Evolutionary conservation across 2,113 vertebrate genomes (phyloP), one percentile per base, ranked within the genome.

Genomic region (Panthera leo): DNA sequence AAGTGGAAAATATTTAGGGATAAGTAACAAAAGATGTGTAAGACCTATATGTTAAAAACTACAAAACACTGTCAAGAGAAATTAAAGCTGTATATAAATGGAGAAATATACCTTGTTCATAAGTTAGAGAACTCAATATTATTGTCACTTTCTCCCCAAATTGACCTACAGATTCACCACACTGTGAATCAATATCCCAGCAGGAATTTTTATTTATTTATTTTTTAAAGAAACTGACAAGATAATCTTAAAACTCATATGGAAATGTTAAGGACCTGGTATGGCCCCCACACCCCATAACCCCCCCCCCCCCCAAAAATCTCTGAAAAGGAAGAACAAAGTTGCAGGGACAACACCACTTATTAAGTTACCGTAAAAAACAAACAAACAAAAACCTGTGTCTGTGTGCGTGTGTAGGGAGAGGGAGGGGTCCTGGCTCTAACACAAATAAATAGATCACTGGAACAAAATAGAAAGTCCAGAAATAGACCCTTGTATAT

Each of bases 401-500:
- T 73, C 36, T 39, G 21, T 14, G 12, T 75, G 21, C 13, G 39
- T 25, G 36, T 73, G 12, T 27, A 73, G 71, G 39, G 23, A 75
- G 23, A 27, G 36, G 71, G 71, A 75, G 39, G 71, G 45, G 25
- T 73, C 90, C 21, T 79, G 80, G 89, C 75, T 97, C 27, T 34
- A 93, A 73, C 53, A 87, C 45, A 92, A 16, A 95, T 55, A 85
- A 89, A 86, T 2, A 96, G 73, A 87, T 51, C 36, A 53, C 45
- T 78, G 45, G 39, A 94, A 96, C 80, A 92, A 94, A 89, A 97
- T 0, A 84, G 42, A 34, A 65, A 87, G 51, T 83, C 79, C 63
- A 96, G 19, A 96, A 96, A 94, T 51, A 97, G 36, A 48, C 14
- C 73, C 73, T 89, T 27, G 71, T 18, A 92, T 67, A 89, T 36